Evolutionary conservation across 2,888 invertebrate species (phyloP), one percentile per base, ranked within the genome.

Genomic region (Spodoptera picta): DNA sequence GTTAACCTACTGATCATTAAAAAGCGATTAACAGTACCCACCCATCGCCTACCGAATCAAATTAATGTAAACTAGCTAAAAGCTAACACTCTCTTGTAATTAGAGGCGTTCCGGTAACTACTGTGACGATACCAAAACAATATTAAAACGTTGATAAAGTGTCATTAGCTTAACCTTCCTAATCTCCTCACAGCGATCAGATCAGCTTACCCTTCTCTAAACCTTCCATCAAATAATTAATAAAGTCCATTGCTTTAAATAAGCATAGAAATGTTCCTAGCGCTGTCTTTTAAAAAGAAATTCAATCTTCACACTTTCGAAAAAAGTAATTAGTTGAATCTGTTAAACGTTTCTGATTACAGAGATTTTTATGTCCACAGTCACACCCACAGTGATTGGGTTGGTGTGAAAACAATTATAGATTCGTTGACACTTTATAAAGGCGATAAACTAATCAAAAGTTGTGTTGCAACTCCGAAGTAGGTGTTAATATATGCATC

Each of bases 11-110:
- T 0, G 19, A 44, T 46, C 14, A 53, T 74, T 60, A 60, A 56
- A 72, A 60, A 60, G 10, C 6, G 59, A 65, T 60, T 5, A 48
- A 64, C 27, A 14, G 7, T 49, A 53, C 47, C 14, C 59, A 56
- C 10, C 23, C 47, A 42, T 48, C 69, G 41, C 46, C 23, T 7
- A 60, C 54, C 51, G 42, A 57, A 60, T 77, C 36, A 41, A 77
- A 75, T 70, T 67, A 69, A 74, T 68, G 71, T 62, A 52, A 64
- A 73, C 50, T 57, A 48, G 42, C 51, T 14, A 45, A 75, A 54
- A 48, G 42, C 51, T 14, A 45, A 75, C 69, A 66, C 44, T 58
- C 19, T 14, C 42, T 53, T 47, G 19, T 56, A 58, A 50, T 69
- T 51, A 43, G 53, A 60, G 44, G 54, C 48, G 50, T 48, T 47